These are phyloP conservation scores for Procambarus virginalis DNA, from an alignment of 1,140 invertebrate species.

Conservation along the genomic window DNA sequence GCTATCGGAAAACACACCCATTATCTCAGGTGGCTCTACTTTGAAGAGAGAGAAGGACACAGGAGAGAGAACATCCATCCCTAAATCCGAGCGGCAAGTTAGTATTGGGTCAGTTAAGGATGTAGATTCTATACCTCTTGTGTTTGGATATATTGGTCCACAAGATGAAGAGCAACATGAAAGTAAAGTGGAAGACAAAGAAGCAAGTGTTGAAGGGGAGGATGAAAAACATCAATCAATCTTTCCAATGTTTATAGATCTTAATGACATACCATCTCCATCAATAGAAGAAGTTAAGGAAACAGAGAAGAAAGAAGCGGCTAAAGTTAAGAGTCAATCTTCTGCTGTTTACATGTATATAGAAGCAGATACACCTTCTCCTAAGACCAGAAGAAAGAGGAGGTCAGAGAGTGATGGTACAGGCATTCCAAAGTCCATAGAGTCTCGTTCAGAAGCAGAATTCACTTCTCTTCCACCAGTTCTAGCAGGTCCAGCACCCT, in stretches of 20 bases:
- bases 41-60: slow-evolving; percentile 55
- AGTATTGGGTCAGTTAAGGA: slow-evolving; percentile 60
- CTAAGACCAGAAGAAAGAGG: slow-evolving; percentile 71
- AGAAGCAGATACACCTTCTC: slow-evolving; percentile 65
- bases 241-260: slow-evolving; percentile 84
- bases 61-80: slow-evolving; percentile 16
- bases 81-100: slow-evolving; percentile 53
- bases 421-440: slow-evolving; percentile 18
- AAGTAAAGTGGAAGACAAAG: slow-evolving; percentile 9
- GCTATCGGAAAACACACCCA: slow-evolving; percentile 48
- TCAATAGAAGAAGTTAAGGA: slow-evolving; percentile 61
- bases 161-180: slow-evolving; percentile 36
- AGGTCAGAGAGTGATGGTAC: slow-evolving; percentile 67
- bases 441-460: slow-evolving; percentile 31
- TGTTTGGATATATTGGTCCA: slow-evolving; percentile 63
- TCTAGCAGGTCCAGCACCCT: background rate
- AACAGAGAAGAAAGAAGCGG: slow-evolving; percentile 44
- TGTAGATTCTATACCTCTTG: slow-evolving; percentile 65
- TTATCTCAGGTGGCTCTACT: slow-evolving; percentile 61
- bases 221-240: slow-evolving; percentile 77
- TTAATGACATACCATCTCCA: slow-evolving; percentile 76
- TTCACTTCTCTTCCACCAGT: slow-evolving; percentile 50
- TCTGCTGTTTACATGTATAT: slow-evolving; percentile 66
- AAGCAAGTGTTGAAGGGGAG: slow-evolving; percentile 18
- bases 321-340: slow-evolving; percentile 34